Conservation (phyloP, 2,797 vertebrate species). For the Euphonia xanthogaster region DNA sequence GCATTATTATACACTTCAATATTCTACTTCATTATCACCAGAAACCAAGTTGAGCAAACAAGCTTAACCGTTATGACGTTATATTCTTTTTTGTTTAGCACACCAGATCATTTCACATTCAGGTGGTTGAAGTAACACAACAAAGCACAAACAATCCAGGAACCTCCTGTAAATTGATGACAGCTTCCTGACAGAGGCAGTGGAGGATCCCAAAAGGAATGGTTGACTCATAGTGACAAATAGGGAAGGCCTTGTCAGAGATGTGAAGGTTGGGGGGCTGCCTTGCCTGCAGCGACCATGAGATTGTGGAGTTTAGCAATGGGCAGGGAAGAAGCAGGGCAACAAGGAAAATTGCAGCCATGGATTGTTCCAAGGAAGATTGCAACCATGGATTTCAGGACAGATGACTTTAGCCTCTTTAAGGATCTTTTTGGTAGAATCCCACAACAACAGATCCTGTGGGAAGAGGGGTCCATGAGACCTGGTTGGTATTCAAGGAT, state of each 20-base stretch:
- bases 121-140: neutral
- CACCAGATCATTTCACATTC: neutral
- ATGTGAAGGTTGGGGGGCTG: rapidly evolving
- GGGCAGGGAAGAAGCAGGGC: neutral
- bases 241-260: neutral
- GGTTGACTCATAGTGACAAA: neutral
- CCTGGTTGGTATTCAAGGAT: neutral
- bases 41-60: neutral
- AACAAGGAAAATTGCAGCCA: neutral
- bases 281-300: neutral
- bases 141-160: neutral
- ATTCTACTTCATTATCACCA: neutral
- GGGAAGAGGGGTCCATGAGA: rapidly evolving
- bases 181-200: rapidly evolving
- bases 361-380: neutral
- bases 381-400: neutral
- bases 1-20: neutral
- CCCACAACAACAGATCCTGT: rapidly evolving
- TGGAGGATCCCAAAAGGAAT: neutral
- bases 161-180: neutral
- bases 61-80: neutral
- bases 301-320: neutral
- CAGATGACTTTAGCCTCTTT: neutral
- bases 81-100: neutral
- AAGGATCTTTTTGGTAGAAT: neutral